A percentile compares a stretch with the other conserved stretches of the same genome.
phyloP scores from a whole-genome alignment of 2,888 invertebrate genomes.

The Stegophylla sp. region DNA sequence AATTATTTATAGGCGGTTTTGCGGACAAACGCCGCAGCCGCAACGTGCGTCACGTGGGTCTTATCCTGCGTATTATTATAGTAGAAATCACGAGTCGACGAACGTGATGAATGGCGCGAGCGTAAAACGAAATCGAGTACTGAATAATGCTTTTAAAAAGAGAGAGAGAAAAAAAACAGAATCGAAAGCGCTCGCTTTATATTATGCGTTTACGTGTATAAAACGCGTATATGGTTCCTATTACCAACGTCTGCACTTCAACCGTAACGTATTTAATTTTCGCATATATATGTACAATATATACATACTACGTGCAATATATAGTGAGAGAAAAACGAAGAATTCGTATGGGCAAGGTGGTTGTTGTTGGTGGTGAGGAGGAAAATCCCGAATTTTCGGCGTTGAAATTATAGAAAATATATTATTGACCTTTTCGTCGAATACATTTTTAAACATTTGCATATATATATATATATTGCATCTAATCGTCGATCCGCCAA shows the following conservation, averaged over 20 bases:
- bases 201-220: background rate
- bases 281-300: too few relatives aligned
- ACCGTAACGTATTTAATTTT: too few relatives aligned
- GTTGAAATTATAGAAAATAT: background rate
- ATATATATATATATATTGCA: too few relatives aligned
- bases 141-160: background rate
- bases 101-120: background rate
- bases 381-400: too few relatives aligned
- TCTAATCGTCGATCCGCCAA: background rate
- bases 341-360: too few relatives aligned
- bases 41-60: background rate
- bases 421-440: slow-evolving; percentile 5
- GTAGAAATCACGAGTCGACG: background rate
- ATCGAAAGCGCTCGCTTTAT: background rate
- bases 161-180: background rate
- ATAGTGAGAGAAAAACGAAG: too few relatives aligned
- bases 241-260: too few relatives aligned
- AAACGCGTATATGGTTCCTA: too few relatives aligned
- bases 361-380: too few relatives aligned
- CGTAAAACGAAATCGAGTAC: background rate
- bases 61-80: background rate
- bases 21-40: background rate
- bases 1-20: background rate
- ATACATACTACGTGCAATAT: too few relatives aligned
- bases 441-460: slow-evolving; percentile 33